Base-by-base conservation (phyloP, 2,797 vertebrate species). In the Falco biarmicus region DNA sequence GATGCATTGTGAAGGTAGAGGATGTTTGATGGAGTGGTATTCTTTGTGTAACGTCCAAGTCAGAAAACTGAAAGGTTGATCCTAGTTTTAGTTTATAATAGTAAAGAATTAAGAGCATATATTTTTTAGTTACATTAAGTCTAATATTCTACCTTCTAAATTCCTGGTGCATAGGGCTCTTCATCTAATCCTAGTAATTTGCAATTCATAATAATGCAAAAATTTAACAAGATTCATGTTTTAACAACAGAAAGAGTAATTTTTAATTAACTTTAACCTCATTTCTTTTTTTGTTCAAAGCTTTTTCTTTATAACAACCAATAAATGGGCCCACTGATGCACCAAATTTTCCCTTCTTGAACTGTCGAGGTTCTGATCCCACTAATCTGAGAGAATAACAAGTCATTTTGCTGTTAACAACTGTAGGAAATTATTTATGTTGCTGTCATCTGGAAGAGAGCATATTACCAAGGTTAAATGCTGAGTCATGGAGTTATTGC, bases 381-480 rank as follows among this genome's bases (percentile, higher is more conserved):
- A 87, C 41, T 94, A 83, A 78, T 51, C 32, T 84, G 59, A 61
- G 34, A 77, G 37, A 92, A 70, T 70, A 81, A 56, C 18, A 83
- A 95, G 51, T 92, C 11, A 61, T 34, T 93, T 87, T 76, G 24
- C 57, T 90, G 45, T 15, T 94, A 59, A 65, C 28, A 69, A 24
- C 60, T 61, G 21, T 41, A 71, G 78, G 41, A 80, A 84, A 77
- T 82, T 70, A 90, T 89, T 94, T 91, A 80, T 2, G 3, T 64
- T 88, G 39, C 28, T 79, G 17, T 76, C 90, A 47, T 64, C 57
- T 90, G 68, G 13, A 20, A 64, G 53, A 90, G 5, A 90, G 26
- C 17, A 29, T 71, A 65, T 76, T 93, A 81, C 50, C 75, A 87
- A 87, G 68, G 77, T 94, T 85, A 90, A 95, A 80, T 43, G 15